Percentiles rank a stretch among this genome's conserved stretches.
Conservation (phyloP, 2,797 vertebrate genomes). For the Myotis pilosus region DNA sequence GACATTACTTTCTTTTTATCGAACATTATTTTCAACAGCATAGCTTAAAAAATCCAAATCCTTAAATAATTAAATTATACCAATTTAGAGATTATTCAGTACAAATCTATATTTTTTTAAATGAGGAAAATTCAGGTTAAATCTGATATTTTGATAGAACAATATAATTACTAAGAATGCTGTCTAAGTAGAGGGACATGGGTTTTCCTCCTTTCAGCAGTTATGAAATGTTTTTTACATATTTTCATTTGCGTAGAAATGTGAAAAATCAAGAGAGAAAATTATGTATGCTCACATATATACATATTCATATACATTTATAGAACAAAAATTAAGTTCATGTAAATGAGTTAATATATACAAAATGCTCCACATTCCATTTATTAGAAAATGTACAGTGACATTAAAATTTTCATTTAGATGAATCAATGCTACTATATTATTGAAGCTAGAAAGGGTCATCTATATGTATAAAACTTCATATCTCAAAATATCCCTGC, state of each 20-base stretch:
- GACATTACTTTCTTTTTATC: neutral
- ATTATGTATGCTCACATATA: neutral
- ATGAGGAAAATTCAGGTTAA: neutral
- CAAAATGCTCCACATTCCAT: neutral
- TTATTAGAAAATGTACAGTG: slow-evolving; percentile 53
- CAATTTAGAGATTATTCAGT: neutral
- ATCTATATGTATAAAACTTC: neutral
- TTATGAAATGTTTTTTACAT: neutral
- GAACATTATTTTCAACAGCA: neutral
- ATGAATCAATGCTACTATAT: slow-evolving; percentile 13
- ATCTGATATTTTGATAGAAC: neutral
- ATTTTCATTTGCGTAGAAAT: slow-evolving; percentile 7
- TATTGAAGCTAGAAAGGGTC: neutral
- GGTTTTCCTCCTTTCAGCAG: neutral
- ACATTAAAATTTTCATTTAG: slow-evolving; percentile 48
- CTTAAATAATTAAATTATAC: neutral
- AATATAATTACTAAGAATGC: neutral
- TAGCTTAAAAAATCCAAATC: neutral
- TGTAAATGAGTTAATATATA: slow-evolving; percentile 12
- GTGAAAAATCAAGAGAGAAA: neutral
- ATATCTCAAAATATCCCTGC: neutral
- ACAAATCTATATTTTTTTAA: neutral
- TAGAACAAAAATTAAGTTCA: neutral
- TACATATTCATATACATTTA: neutral
- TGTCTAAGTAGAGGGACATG: neutral